A percentile compares a stretch with the other conserved stretches of the same genome.
These are phyloP conservation scores for Agrochola circellaris DNA, from an alignment of 2,888 invertebrate genomes.

Conservation along the genomic window DNA sequence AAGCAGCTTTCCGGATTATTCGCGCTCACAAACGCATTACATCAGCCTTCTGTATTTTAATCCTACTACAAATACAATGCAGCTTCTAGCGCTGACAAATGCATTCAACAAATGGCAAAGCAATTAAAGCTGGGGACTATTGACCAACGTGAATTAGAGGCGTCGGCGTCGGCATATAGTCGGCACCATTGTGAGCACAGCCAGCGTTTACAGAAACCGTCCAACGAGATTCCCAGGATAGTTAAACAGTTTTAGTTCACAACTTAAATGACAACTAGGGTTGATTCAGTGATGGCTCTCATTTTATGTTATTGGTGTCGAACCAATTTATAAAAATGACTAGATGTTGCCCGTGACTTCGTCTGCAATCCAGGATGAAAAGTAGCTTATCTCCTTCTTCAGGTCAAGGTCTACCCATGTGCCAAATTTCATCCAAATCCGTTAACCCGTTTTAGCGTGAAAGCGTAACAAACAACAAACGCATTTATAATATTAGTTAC, in stretches of 20 bases:
- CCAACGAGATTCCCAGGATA: not conserved
- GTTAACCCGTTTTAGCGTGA: no score
- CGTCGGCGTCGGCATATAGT: not conserved
- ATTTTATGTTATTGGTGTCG: no score
- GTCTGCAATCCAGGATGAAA: no score
- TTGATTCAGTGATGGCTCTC: not conserved
- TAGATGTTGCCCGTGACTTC: no score
- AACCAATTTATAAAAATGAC: not conserved
- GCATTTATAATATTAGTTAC: no score
- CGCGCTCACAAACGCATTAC: conserved; percentile 25
- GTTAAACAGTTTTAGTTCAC: conserved; percentile 8
- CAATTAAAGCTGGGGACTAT: conserved; percentile 39
- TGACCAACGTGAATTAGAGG: conserved; percentile 32
- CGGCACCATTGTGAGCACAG: conserved; percentile 20
- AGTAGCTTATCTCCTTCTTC: no score
- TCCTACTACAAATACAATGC: conserved; percentile 18
- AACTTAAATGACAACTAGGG: not conserved
- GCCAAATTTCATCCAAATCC: no score
- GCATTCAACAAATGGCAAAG: conserved; percentile 40
- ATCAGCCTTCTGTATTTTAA: conserved; percentile 16
- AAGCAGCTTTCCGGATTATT: conserved; percentile 37
- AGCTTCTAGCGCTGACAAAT: conserved; percentile 12
- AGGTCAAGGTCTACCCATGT: no score
- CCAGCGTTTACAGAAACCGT: conserved; percentile 6
- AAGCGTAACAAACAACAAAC: no score